These are phyloP conservation scores for Fringilla coelebs DNA, from an alignment of 2,797 vertebrate species.

Conservation along the genomic window DNA sequence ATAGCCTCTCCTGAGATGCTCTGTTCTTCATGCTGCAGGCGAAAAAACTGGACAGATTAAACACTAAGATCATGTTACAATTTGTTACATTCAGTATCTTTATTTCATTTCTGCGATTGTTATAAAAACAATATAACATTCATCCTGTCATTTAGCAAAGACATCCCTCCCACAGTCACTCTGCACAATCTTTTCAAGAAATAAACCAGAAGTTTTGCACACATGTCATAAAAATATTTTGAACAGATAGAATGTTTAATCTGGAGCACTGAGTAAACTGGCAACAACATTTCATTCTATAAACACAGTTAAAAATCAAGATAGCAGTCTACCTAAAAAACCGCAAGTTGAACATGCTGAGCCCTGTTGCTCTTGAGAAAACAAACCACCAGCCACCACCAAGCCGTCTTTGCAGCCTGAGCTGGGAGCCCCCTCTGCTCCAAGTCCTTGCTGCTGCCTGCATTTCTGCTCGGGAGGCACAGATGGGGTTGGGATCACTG, in stretches of 20 bases:
- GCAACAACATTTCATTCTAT: background rate
- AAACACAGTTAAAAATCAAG: background rate
- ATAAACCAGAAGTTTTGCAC: background rate
- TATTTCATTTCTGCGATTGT: conserved; percentile 18
- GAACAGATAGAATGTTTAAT: conserved; percentile 2
- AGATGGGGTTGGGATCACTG: background rate
- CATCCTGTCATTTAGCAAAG: background rate
- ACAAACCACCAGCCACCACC: background rate
- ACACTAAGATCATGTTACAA: background rate
- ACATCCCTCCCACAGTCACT: background rate
- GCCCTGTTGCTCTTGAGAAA: background rate
- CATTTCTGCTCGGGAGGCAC: background rate
- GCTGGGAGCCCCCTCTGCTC: background rate
- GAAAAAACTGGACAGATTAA: background rate
- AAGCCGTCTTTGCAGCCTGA: background rate
- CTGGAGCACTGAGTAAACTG: background rate
- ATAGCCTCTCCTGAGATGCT: background rate
- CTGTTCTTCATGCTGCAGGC: background rate
- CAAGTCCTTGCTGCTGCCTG: background rate
- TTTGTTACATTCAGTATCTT: background rate
- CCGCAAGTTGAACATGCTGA: background rate
- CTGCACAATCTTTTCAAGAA: background rate
- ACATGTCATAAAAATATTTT: conserved; percentile 15
- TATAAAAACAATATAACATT: background rate
- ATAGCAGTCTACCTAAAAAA: background rate